These are phyloP conservation scores for Dromococcyx pavoninus DNA, from an alignment of 2,797 vertebrate species.

Conservation along the genomic window DNA sequence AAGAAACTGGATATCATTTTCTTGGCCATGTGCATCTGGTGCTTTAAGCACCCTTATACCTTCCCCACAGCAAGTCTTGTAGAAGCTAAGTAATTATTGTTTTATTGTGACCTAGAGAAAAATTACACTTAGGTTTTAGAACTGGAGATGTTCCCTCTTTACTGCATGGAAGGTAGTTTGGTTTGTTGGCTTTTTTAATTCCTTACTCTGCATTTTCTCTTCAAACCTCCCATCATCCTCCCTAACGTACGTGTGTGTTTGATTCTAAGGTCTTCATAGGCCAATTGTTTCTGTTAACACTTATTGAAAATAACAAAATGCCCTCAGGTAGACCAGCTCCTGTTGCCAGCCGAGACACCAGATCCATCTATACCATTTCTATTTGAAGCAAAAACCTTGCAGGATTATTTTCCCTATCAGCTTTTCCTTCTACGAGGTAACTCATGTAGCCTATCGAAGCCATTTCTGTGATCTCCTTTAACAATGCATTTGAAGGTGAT, in stretches of 20 bases:
- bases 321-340: not conserved
- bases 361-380: not conserved
- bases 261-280: not conserved
- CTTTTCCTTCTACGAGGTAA: conserved; percentile 53
- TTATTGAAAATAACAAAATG: not conserved
- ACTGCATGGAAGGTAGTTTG: not conserved
- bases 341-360: not conserved
- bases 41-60: not conserved
- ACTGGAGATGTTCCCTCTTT: not conserved
- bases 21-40: not conserved
- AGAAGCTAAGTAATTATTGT: not conserved
- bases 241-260: not conserved
- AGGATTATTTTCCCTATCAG: conserved; percentile 57
- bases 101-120: not conserved
- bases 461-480: conserved; percentile 56
- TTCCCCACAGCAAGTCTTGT: not conserved
- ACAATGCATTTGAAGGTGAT: conserved; percentile 59
- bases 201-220: not conserved
- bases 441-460: conserved; percentile 55
- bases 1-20: not conserved
- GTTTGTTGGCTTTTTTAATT: not conserved
- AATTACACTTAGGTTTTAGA: not conserved
- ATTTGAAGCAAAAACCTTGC: not conserved
- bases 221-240: not conserved
- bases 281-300: conserved; percentile 5